Conservation (phyloP, 2,113 vertebrate genomes). For the Silurus asotus region DNA sequence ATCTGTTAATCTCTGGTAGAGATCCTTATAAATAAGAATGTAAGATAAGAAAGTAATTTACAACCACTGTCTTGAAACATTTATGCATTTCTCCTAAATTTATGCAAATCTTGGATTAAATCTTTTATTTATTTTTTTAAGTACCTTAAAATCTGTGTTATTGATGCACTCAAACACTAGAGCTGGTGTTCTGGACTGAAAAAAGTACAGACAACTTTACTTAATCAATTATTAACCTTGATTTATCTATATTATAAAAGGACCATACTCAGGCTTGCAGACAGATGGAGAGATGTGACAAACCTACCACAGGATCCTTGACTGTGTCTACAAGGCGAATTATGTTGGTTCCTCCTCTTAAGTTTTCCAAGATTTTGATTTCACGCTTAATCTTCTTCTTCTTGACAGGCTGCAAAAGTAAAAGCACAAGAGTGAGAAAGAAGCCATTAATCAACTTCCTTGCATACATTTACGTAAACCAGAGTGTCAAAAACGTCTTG, state of each 20-base stretch:
- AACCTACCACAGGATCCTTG: conserved; percentile 96
- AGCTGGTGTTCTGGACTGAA: conserved; percentile 95
- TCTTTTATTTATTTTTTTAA: too few species aligned
- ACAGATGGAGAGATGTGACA: background rate
- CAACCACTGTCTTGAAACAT: background rate
- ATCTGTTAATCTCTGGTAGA: conserved; percentile 99
- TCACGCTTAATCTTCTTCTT: conserved; percentile 99
- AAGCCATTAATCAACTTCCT: background rate
- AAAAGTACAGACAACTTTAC: background rate
- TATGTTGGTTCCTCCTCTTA: conserved; percentile 97
- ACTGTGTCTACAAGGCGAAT: conserved; percentile 97
- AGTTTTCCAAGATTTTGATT: conserved; percentile 97
- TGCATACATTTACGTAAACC: background rate
- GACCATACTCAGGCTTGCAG: background rate
- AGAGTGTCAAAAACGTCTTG: too few species aligned
- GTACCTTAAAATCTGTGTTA: conserved; percentile 99
- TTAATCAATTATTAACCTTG: background rate
- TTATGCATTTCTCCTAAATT: background rate
- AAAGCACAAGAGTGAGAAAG: background rate
- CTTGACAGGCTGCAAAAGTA: conserved; percentile 88
- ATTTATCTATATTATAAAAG: background rate
- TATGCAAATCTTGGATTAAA: too few species aligned
- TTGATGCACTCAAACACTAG: conserved; percentile 99
- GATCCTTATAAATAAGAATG: conserved; percentile 80
- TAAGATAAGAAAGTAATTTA: conserved; percentile 24